Conservation (phyloP, 2,113 vertebrate genomes). For the Tetrax tetrax region DNA sequence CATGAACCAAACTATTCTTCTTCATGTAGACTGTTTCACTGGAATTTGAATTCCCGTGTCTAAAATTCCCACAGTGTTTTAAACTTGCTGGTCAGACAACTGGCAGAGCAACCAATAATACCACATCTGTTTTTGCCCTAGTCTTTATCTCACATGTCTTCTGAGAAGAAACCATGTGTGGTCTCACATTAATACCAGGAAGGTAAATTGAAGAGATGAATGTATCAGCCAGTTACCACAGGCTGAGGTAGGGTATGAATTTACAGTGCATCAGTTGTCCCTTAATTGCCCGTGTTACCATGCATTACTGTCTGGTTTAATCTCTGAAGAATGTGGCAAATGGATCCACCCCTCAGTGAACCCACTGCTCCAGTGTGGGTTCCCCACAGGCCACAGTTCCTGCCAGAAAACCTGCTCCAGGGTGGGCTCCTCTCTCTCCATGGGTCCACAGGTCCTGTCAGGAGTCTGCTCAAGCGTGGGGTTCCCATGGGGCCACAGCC, state of each 20-base stretch:
- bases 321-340: background rate
- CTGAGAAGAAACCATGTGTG: background rate
- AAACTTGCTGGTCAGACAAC: background rate
- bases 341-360: background rate
- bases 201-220: background rate
- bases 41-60: background rate
- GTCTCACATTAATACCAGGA: background rate
- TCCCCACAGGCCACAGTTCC: too few species aligned
- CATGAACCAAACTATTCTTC: background rate
- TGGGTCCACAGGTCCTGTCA: too few species aligned
- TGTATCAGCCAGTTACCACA: background rate
- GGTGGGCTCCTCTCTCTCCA: too few species aligned
- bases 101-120: background rate
- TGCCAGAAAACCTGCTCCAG: too few species aligned
- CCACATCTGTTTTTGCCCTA: background rate
- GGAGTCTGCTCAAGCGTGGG: too few species aligned
- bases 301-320: background rate
- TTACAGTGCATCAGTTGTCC: background rate
- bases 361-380: background rate
- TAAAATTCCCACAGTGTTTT: background rate
- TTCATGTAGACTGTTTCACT: background rate
- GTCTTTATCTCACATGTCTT: background rate
- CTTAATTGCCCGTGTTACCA: background rate
- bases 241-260: background rate
- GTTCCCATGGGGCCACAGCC: too few species aligned